Conservation (phyloP, 2,797 vertebrate species). For the Selene dorsalis region DNA sequence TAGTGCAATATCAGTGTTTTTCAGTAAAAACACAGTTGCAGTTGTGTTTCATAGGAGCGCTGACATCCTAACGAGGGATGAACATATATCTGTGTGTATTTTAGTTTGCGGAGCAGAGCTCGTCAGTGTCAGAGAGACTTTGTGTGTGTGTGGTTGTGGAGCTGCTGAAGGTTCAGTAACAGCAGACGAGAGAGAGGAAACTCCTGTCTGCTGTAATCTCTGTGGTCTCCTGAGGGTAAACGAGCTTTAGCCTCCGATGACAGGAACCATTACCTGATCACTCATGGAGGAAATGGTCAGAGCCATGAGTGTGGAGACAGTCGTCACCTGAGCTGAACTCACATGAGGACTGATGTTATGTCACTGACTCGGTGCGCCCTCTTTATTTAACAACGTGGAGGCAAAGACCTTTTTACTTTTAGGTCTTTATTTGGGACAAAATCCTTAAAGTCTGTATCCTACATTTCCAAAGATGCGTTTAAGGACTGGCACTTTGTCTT, state of each 20-base stretch:
- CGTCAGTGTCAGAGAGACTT: slow-evolving; percentile 37
- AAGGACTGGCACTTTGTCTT: not conserved
- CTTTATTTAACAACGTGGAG: not conserved
- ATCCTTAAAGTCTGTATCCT: no score
- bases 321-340: slow-evolving; percentile 37
- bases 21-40: no score
- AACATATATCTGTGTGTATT: not conserved
- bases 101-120: slow-evolving; percentile 30
- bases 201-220: slow-evolving; percentile 44
- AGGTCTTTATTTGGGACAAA: no score
- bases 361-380: not conserved
- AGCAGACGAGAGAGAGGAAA: slow-evolving; percentile 55
- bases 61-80: no score
- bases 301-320: slow-evolving; percentile 11
- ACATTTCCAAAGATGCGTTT: no score
- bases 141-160: slow-evolving; percentile 19
- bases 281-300: slow-evolving; percentile 31
- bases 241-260: slow-evolving; percentile 60
- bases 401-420: no score
- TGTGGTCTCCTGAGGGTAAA: slow-evolving; percentile 42
- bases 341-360: not conserved
- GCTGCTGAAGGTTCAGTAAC: slow-evolving; percentile 49
- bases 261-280: slow-evolving; percentile 51
- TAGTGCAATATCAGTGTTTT: no score
- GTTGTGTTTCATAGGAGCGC: no score